These are phyloP conservation scores for Drosophila simulans DNA, from an alignment of 1,140 invertebrate species.

Conservation along the genomic window DNA sequence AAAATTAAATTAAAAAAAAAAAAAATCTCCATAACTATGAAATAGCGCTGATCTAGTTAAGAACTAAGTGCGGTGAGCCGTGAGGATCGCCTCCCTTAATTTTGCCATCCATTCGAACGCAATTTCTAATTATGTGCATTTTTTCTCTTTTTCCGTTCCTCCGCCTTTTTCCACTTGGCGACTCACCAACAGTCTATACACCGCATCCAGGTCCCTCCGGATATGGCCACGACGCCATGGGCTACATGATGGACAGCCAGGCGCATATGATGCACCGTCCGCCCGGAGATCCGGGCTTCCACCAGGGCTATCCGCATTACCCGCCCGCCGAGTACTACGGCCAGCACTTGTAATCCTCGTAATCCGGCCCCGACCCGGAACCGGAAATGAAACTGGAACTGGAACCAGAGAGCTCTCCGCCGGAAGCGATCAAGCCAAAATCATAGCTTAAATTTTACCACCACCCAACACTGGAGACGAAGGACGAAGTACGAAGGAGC, in stretches of 20 bases:
- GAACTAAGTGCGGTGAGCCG: conserved; percentile 46
- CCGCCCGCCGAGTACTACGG: conserved; percentile 95
- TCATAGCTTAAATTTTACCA: conserved; percentile 77
- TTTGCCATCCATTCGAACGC: conserved; percentile 45
- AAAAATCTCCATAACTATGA: conserved; percentile 78
- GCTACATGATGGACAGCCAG: conserved; percentile 98
- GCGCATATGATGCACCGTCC: conserved; percentile 97
- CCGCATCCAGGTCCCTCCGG: conserved; percentile 96
- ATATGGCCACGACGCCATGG: conserved; percentile 98
- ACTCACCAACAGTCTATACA: conserved; percentile 89
- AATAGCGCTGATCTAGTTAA: conserved; percentile 61
- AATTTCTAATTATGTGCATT: conserved; percentile 85
- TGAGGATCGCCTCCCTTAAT: conserved; percentile 19
- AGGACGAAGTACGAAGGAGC: not conserved
- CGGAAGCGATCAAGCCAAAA: conserved; percentile 76
- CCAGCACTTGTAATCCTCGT: conserved; percentile 91
- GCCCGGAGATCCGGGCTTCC: conserved; percentile 94
- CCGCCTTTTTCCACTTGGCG: conserved; percentile 7
- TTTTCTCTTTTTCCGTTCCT: conserved; percentile 67
- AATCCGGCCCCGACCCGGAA: conserved; percentile 12
- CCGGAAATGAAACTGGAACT: not conserved
- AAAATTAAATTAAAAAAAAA: conserved; percentile 1
- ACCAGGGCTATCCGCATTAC: conserved; percentile 95
- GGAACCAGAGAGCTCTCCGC: conserved; percentile 16
- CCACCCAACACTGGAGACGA: conserved; percentile 33